Base-by-base conservation (phyloP, 2,888 invertebrate genomes). In the Drosophila kanekoi region DNA sequence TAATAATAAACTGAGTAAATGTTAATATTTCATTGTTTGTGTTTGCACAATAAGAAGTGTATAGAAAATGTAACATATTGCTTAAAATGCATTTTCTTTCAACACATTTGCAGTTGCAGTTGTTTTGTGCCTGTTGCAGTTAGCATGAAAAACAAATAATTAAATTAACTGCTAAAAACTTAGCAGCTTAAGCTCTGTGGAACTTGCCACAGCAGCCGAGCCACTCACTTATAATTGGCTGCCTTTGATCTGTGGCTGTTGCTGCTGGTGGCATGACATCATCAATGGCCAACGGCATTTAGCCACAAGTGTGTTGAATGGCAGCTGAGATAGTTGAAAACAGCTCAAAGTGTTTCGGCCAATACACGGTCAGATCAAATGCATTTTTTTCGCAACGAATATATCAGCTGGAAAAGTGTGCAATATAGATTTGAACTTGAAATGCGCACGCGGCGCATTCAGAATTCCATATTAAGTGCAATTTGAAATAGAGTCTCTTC, bases 401-500 rank as follows among this genome's bases (percentile, higher is more conserved):
- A 37, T 71, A 45, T 56, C 41, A 49, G 11, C 10, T 16, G 52
- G 32, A 62, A 66, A 57, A 61, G 63, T 61, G 56, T 63, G 59
- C 57, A 40, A 53, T 62, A 60, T 44, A 64, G 51, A 75, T 54
- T 67, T 86, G 87, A 84, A 82, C 83, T 84, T 84, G 83, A 81
- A 66, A 45, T 44, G 18, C 16, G 18, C 32, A 38, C 16, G 56
- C 20, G 4, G 33, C 32, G 20, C 18, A 52, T 60, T 65, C 13
- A 61, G 78, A 88, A 84, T 84, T 86, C 83, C 83, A 84, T 84
- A 88, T 84, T 82, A 84, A 88, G 87, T 86, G 83, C 83, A 86
- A 75, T 83, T 88, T 60, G 87, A 71, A 82, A 83, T 82, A 69
- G 65, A 87, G 63, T 73, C 73, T 58, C 68, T 61, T 73, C 71